Evolutionary conservation across 2,797 vertebrate genomes (phyloP).

Genomic region (Hippocampus kuda): DNA sequence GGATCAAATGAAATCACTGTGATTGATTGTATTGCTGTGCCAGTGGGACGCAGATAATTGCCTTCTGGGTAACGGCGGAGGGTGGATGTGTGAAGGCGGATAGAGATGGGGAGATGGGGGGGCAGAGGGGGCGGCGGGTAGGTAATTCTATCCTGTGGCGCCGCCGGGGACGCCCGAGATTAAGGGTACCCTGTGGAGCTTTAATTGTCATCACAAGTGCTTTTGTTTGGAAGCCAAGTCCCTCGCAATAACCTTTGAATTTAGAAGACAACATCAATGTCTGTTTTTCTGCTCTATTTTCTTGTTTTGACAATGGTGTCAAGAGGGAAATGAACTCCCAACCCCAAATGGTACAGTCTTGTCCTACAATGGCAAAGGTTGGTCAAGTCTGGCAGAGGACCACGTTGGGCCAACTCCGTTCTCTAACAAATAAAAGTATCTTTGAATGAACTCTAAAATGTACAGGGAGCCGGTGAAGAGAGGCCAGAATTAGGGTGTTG

Average conservation of each 20-base stretch:
- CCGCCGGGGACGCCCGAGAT: constrained; percentile 60
- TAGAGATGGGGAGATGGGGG: constrained; percentile 47
- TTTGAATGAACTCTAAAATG: no score
- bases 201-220: constrained; percentile 59
- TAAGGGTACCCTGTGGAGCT: constrained; percentile 57
- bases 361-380: neutral
- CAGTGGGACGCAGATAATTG: constrained; percentile 66
- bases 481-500: no score
- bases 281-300: neutral
- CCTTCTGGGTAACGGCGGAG: constrained; percentile 63
- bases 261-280: neutral
- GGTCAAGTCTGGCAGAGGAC: neutral
- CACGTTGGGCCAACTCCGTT: neutral
- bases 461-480: no score
- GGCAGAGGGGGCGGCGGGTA: constrained; percentile 20
- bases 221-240: constrained; percentile 46
- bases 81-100: neutral
- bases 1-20: constrained; percentile 73
- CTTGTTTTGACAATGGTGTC: neutral
- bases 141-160: constrained; percentile 68
- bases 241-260: constrained; percentile 4
- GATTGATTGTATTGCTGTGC: constrained; percentile 74
- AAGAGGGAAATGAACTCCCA: neutral
- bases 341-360: neutral
- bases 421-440: no score